A percentile compares a stretch with the other conserved stretches of the same genome.
Evolutionary conservation across 2,113 vertebrate genomes (phyloP).

Genomic region (Turnix velox): DNA sequence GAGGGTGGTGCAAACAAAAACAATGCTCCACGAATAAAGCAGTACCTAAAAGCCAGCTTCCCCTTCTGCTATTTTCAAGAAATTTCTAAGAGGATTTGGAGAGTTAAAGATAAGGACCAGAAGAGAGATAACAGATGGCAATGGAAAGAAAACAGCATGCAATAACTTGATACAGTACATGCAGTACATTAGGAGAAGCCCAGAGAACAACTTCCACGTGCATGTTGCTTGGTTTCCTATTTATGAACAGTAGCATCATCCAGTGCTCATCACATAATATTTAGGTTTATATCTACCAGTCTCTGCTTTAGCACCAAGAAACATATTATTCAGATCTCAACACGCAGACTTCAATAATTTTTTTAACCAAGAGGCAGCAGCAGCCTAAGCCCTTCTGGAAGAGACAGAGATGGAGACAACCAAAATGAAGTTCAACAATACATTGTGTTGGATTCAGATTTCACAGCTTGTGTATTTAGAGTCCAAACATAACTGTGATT

Average conservation of each 20-base stretch:
- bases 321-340: background rate
- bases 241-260: slow-evolving; percentile 17
- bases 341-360: background rate
- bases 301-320: background rate
- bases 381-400: background rate
- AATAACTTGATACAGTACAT: slow-evolving; percentile 51
- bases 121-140: slow-evolving; percentile 62
- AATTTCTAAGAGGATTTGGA: slow-evolving; percentile 19
- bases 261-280: background rate
- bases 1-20: background rate
- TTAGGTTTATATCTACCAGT: background rate
- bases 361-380: background rate
- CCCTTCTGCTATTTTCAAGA: background rate
- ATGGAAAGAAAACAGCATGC: slow-evolving; percentile 47
- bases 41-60: background rate
- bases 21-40: background rate
- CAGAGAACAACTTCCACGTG: slow-evolving; percentile 31
- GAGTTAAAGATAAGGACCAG: slow-evolving; percentile 60
- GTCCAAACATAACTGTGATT: background rate
- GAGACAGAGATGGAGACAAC: background rate
- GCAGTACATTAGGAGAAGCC: slow-evolving; percentile 27
- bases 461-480: background rate
- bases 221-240: background rate
- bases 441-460: background rate
- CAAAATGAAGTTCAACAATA: background rate